Conservation (phyloP, 2,888 invertebrate genomes). For the Merodon equestris region DNA sequence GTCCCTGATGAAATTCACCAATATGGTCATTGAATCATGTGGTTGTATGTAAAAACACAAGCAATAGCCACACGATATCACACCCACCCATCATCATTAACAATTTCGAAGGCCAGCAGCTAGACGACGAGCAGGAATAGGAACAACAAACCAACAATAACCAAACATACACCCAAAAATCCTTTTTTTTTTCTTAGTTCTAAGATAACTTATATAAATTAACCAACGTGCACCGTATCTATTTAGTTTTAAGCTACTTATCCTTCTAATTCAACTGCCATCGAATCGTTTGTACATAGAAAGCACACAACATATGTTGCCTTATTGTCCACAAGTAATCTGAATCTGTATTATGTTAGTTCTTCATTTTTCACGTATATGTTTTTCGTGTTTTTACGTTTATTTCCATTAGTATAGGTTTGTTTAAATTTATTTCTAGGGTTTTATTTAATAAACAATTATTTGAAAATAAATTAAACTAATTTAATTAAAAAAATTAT, state of each 20-base stretch:
- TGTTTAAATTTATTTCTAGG: too few species aligned
- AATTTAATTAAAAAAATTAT: too few species aligned
- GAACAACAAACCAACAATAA: not conserved
- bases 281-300: constrained; percentile 30
- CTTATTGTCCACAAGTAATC: constrained; percentile 40
- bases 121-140: too few species aligned
- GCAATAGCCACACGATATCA: not conserved
- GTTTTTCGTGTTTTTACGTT: too few species aligned
- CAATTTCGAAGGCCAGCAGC: too few species aligned
- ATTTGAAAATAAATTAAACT: too few species aligned
- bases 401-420: too few species aligned
- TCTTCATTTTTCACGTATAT: too few species aligned
- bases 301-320: not conserved
- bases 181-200: constrained; percentile 3
- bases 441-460: too few species aligned
- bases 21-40: constrained; percentile 95
- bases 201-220: constrained; percentile 50
- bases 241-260: constrained; percentile 5
- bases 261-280: not conserved
- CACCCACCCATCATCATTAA: too few species aligned
- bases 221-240: not conserved
- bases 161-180: constrained; percentile 1
- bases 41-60: constrained; percentile 85
- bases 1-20: constrained; percentile 88
- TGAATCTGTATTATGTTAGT: constrained; percentile 67